Evolutionary conservation across 1,140 invertebrate species (phyloP).

Genomic region (Proctacanthus coquilletti): DNA sequence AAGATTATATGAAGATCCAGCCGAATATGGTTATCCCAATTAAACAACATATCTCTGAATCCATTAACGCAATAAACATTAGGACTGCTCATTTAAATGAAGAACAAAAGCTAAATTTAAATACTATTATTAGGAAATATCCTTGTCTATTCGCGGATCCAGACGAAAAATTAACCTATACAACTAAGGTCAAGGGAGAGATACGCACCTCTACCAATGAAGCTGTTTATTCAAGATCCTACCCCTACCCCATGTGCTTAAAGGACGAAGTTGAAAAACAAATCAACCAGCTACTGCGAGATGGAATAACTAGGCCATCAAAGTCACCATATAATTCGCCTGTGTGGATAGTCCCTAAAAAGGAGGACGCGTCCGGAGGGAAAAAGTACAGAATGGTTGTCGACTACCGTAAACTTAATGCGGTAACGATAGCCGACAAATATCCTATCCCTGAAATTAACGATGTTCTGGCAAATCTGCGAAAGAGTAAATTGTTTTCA

Average conservation of each 20-base stretch:
- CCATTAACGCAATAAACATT: slow-evolving; percentile 3
- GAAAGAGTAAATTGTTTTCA: slow-evolving; percentile 25
- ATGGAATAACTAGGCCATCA: slow-evolving; percentile 16
- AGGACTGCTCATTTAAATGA: neutral
- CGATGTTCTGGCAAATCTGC: slow-evolving; percentile 29
- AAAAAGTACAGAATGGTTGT: slow-evolving; percentile 22
- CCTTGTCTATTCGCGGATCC: slow-evolving; percentile 5
- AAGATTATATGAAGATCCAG: no score
- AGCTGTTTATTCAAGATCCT: slow-evolving; percentile 10
- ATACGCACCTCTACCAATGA: slow-evolving; percentile 5
- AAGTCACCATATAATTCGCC: slow-evolving; percentile 7
- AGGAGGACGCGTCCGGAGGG: slow-evolving; percentile 11
- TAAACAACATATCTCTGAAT: slow-evolving; percentile 1
- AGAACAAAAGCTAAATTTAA: slow-evolving; percentile 3
- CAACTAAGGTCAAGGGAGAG: slow-evolving; percentile 5
- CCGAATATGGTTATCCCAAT: neutral
- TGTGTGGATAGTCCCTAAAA: slow-evolving; percentile 10
- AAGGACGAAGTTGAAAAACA: slow-evolving; percentile 15
- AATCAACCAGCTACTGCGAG: slow-evolving; percentile 15
- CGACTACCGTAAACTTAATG: slow-evolving; percentile 23
- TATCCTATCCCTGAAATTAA: slow-evolving; percentile 35
- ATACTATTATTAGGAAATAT: slow-evolving; percentile 1
- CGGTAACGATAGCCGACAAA: slow-evolving; percentile 24
- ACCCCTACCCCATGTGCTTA: slow-evolving; percentile 11
- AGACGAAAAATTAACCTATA: slow-evolving; percentile 1